Base-by-base conservation (phyloP, 2,113 vertebrate genomes). In the Eulacestoma nigropectus region DNA sequence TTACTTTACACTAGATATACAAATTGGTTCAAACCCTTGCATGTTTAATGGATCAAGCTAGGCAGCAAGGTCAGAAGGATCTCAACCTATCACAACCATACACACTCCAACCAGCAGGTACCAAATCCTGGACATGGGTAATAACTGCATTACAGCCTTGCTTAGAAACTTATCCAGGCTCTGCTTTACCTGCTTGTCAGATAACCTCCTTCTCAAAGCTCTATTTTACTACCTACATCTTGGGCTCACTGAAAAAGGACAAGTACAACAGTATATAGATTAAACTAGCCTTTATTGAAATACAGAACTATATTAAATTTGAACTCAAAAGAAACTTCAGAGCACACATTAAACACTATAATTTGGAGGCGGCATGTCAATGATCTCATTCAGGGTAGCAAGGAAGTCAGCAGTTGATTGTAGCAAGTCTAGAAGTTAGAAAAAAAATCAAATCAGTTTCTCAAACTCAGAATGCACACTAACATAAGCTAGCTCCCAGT, bases 381-480 rank as follows among this genome's bases (percentile, higher is more conserved):
- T 94, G 47, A 96, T 95, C 55, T 98, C 96, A 97, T 98, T 97
- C 95, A 98, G 81, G 21, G 96, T 89, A 22, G 97, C 95, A 64
- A 98, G 95, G 41, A 97, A 90, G 47, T 97, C 97, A 69, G 95
- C 52, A 81, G 96, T 95, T 77, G 97, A 97, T 47, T 89, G 96
- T 26, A 97, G 67, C 25, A 75, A 55, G 87, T 89, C 98, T 98
- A 93, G 53, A 97, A 97, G 32, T 86, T 16, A 81, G 56, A 91
- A 83, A 87, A 87, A 2, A 78, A 53, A 74, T 19, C 13, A 74
- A 50, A 42, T 93, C 22, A 95, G 47, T 92, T 74, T 80, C 33
- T 80, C n/a, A 49, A 41, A 63, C 26, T n/a, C 67, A 74, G 32
- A 76, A 62, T 18, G 16, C 5, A 76, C 44, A 42, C 13, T 26